Percentiles rank a stretch among this genome's conserved stretches.
phyloP scores from a whole-genome alignment of 2,113 vertebrate genomes.

The Mirounga angustirostris region DNA sequence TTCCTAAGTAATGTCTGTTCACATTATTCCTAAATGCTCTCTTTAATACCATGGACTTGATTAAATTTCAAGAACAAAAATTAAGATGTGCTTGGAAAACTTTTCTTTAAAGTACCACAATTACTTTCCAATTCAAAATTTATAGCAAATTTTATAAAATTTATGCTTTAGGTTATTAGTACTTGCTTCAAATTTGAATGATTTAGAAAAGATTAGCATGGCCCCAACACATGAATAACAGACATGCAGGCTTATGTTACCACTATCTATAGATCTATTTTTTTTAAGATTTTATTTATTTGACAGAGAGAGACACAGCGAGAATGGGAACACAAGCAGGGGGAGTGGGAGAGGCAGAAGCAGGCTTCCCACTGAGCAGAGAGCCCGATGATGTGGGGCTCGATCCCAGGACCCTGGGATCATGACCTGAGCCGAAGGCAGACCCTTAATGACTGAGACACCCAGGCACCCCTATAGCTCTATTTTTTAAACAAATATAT shows the following conservation, averaged over 20 bases:
- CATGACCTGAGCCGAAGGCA: no score
- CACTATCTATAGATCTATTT: neutral
- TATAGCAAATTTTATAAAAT: neutral
- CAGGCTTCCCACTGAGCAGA: no score
- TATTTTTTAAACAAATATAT: neutral
- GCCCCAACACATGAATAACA: neutral
- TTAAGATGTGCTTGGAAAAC: neutral
- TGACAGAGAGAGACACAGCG: no score
- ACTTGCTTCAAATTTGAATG: conserved; percentile 32
- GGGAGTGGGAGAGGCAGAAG: no score
- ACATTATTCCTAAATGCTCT: neutral
- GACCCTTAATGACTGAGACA: no score
- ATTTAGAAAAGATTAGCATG: neutral
- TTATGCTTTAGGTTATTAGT: conserved; percentile 24
- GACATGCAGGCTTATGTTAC: neutral
- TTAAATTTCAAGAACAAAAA: conserved; percentile 52
- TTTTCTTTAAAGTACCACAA: neutral
- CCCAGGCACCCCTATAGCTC: no score
- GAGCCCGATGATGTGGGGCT: no score
- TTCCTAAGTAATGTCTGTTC: neutral
- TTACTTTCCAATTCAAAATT: conserved; percentile 54
- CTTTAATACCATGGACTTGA: neutral
- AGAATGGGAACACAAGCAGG: no score
- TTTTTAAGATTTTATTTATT: neutral
- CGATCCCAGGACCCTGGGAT: no score